These are phyloP conservation scores for Rhizomys pruinosus DNA, from an alignment of 2,113 vertebrate genomes.

Conservation along the genomic window DNA sequence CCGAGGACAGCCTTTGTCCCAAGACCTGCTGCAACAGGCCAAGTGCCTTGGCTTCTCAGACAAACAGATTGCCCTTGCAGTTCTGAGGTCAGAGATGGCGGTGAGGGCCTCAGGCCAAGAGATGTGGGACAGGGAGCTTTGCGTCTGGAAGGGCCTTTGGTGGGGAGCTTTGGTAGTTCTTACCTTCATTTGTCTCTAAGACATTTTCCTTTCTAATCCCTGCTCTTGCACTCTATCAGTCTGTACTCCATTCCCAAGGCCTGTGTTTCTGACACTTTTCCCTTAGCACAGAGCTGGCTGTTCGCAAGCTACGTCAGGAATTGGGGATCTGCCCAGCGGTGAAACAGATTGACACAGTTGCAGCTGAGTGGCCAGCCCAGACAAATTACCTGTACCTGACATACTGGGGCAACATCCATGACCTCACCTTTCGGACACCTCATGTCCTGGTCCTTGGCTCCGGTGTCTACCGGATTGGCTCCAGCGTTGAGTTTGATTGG, in stretches of 20 bases:
- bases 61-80: slow-evolving; percentile 95
- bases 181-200: not conserved
- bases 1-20: slow-evolving; percentile 88
- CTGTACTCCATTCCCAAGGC: too few species aligned
- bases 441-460: slow-evolving; percentile 98
- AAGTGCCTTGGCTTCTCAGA: slow-evolving; percentile 98
- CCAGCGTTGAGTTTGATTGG: slow-evolving; percentile 99
- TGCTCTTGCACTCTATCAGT: rapidly evolving
- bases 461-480: slow-evolving; percentile 97
- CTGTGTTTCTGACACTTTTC: not conserved
- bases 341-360: slow-evolving; percentile 98
- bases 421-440: slow-evolving; percentile 90
- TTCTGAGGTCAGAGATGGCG: slow-evolving; percentile 90
- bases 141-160: not conserved
- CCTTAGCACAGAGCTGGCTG: slow-evolving; percentile 94
- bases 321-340: slow-evolving; percentile 94
- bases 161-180: not conserved
- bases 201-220: not conserved
- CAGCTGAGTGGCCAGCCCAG: slow-evolving; percentile 95
- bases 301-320: slow-evolving; percentile 94
- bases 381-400: slow-evolving; percentile 99
- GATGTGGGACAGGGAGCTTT: not conserved
- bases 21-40: slow-evolving; percentile 90
- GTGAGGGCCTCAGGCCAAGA: not conserved
- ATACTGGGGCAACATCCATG: slow-evolving; percentile 91